phyloP scores from a whole-genome alignment of 1,140 invertebrate genomes.

The Yoshiicerus persimilis region DNA sequence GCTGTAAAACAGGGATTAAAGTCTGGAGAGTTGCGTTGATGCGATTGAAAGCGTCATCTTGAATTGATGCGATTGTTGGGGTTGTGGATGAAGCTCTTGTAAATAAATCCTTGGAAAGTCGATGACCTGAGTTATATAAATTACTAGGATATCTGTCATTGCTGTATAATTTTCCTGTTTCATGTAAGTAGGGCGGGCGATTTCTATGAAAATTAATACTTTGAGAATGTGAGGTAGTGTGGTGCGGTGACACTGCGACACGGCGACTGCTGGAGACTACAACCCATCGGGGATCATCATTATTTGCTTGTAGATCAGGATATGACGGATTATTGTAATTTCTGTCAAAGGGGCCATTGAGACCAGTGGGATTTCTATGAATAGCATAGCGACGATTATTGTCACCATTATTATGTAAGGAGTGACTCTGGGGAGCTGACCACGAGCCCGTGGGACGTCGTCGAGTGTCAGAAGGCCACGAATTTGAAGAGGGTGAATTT shows the following conservation, averaged over 20 bases:
- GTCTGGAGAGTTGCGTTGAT: constrained; percentile 40
- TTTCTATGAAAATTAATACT: neutral
- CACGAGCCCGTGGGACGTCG: constrained; percentile 34
- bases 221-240: neutral
- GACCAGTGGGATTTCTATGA: neutral
- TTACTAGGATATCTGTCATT: neutral
- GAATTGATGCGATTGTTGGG: neutral
- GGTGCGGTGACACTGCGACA: neutral
- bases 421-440: constrained; percentile 23
- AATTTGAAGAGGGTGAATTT: neutral
- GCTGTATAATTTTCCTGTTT: neutral
- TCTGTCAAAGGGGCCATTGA: neutral
- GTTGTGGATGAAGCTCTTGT: neutral
- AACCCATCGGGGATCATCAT: constrained; percentile 47
- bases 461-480: neutral
- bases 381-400: neutral
- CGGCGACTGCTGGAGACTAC: constrained; percentile 41
- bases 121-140: neutral
- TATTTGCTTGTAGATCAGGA: constrained; percentile 21
- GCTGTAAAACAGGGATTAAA: constrained; percentile 36
- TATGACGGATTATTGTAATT: constrained; percentile 18
- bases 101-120: constrained; percentile 24
- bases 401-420: neutral
- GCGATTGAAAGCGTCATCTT: constrained; percentile 43
- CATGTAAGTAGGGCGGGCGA: neutral